Evolutionary conservation across 2,797 vertebrate genomes (phyloP).

Genomic region (Eurystomus glaucurus): DNA sequence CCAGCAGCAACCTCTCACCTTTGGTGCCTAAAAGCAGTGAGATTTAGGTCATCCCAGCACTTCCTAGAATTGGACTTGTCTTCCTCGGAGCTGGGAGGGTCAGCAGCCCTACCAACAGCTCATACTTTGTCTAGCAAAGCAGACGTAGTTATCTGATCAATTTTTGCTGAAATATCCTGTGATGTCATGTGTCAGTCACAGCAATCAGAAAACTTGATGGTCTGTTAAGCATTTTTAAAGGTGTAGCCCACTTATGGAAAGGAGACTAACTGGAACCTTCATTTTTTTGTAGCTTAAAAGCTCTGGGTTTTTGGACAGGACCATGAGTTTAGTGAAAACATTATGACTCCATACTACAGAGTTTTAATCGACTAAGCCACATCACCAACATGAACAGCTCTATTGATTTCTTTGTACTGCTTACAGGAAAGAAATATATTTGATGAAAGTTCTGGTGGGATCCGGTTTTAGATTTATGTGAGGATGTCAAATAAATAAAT

Average conservation of each 20-base stretch:
- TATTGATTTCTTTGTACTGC: neutral
- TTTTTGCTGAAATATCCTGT: conserved; percentile 17
- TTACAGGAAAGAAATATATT: neutral
- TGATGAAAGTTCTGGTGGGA: neutral
- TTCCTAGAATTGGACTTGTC: neutral
- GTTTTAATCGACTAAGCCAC: neutral
- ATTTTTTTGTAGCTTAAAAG: neutral
- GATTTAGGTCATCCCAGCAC: neutral
- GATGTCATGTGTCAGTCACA: neutral
- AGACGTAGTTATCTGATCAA: neutral
- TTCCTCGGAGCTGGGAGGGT: neutral
- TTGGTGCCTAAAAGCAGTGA: neutral
- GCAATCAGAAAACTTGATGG: neutral
- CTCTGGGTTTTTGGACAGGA: neutral
- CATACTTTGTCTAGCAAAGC: neutral
- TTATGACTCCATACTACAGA: neutral
- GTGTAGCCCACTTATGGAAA: neutral
- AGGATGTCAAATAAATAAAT: neutral
- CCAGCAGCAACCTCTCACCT: neutral
- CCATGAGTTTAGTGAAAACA: neutral
- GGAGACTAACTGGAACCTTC: neutral
- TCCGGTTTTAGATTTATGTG: neutral
- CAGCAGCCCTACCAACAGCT: neutral
- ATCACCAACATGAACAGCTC: neutral
- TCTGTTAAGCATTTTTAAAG: neutral